A percentile compares a stretch with the other conserved stretches of the same genome.
Conservation (phyloP, 1,140 invertebrate species). For the Saxidomus purpurata region DNA sequence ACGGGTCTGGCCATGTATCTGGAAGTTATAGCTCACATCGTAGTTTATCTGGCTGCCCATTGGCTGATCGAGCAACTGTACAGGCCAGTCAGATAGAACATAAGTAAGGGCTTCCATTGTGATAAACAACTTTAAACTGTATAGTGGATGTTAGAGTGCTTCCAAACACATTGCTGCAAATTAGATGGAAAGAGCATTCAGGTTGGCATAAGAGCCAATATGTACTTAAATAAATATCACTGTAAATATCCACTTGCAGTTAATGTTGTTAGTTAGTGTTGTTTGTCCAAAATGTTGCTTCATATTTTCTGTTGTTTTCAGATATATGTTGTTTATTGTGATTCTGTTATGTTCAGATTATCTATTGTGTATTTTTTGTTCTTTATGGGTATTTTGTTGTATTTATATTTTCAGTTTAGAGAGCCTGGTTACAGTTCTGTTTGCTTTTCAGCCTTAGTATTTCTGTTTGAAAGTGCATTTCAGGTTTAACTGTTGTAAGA, state of each 20-base stretch:
- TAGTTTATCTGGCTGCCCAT: conserved; percentile 92
- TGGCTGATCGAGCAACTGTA: conserved; percentile 88
- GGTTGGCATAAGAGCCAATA: too few relatives aligned
- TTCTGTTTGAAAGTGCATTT: conserved; percentile 14
- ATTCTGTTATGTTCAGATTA: background rate
- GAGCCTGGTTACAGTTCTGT: background rate
- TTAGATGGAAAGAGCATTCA: too few relatives aligned
- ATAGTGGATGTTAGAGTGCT: background rate
- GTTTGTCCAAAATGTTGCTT: background rate
- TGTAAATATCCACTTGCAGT: background rate
- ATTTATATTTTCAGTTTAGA: background rate
- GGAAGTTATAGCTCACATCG: conserved; percentile 93
- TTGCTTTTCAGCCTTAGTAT: background rate
- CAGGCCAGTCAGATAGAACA: conserved; percentile 84
- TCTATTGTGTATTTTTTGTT: background rate
- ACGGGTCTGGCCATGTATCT: conserved; percentile 88
- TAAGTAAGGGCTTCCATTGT: conserved; percentile 89
- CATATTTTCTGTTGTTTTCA: background rate
- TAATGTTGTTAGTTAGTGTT: background rate
- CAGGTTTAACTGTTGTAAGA: background rate
- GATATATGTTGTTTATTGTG: background rate
- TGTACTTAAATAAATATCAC: too few relatives aligned
- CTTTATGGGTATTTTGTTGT: background rate
- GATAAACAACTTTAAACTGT: background rate
- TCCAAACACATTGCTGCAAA: too few relatives aligned